Evolutionary conservation across 2,888 invertebrate genomes (phyloP), one percentile per base, ranked within the genome.

Genomic region (Zhuqinia jingwanae): DNA sequence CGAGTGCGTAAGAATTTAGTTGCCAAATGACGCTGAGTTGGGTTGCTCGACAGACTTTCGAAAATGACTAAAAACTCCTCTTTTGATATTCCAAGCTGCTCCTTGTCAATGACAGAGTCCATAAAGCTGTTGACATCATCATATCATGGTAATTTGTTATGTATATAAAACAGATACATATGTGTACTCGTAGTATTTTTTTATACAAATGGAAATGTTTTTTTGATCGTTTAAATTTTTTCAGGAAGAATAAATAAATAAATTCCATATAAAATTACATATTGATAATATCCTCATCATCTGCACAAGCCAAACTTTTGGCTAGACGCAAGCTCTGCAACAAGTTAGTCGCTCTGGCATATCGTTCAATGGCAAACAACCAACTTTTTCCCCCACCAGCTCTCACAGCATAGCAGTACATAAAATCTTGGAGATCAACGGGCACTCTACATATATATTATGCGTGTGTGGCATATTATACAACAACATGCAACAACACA

Each of bases 401-500:
- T 20, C 75, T 20, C 2, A 85, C 88, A 25, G 80, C 88, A 20
- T 84, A 82, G 65, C 88, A 88, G 60, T 87, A 88, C 78, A 88
- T 82, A 13, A 75, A 85, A 6, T 79, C 68, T 53, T 81, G 85
- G 27, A 88, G 53, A 75, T 88, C 88, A 22, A 79, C 6, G 13
- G 87, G 88, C 11, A 88, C 42, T 17, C 88, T 88, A 45, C 13
- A 47, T 15, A 47, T 3, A 13, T 2, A 42, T 8, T 1, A 45
- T 70, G n/a, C 30, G 8, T 36, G 36, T 8, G 36, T 36, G 36
- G 36, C 36, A 36, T 36, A 8, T 36, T 6, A 36, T 8, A 36
- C 3, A 36, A 36, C 68, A 20, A 15, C 42, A 36, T n/a, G n/a
- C n/a, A n/a, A n/a, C n/a, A n/a, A n/a, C n/a, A n/a, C n/a, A n/a